Conservation (phyloP, 1,140 invertebrate species). For the Drosophila bipectinata region DNA sequence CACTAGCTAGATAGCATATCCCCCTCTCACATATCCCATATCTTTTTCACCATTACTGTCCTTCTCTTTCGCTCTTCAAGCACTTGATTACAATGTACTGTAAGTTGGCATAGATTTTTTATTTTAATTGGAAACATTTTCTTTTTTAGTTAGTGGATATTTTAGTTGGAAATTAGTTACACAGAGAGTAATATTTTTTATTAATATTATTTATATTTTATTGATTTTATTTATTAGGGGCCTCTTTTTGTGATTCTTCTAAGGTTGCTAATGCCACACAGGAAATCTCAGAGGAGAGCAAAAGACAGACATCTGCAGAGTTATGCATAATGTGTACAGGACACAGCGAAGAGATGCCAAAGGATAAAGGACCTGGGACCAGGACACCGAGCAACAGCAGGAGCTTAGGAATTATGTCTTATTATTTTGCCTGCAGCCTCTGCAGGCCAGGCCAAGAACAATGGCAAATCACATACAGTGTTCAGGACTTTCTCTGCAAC, state of each 20-base stretch:
- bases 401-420: constrained; percentile 72
- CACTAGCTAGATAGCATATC: not conserved
- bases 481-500: not conserved
- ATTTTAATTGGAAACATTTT: constrained; percentile 59
- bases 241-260: not conserved
- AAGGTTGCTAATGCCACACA: constrained; percentile 9
- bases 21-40: too few species aligned
- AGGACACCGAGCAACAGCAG: constrained; percentile 2
- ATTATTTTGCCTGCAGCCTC: constrained; percentile 66
- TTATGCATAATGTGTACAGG: constrained; percentile 55
- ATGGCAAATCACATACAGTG: constrained; percentile 52
- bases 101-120: constrained; percentile 74
- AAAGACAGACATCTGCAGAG: constrained; percentile 33
- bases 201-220: not conserved
- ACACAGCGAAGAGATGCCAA: constrained; percentile 36
- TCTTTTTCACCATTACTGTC: not conserved
- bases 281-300: not conserved
- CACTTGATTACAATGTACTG: constrained; percentile 61
- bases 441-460: constrained; percentile 37
- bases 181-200: not conserved
- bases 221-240: not conserved
- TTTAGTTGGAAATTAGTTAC: not conserved
- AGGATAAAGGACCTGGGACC: constrained; percentile 22
- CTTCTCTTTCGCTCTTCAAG: constrained; percentile 12
- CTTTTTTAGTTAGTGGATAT: not conserved